Conservation (phyloP, 2,113 vertebrate genomes). For the Prochilodus magdalenae region DNA sequence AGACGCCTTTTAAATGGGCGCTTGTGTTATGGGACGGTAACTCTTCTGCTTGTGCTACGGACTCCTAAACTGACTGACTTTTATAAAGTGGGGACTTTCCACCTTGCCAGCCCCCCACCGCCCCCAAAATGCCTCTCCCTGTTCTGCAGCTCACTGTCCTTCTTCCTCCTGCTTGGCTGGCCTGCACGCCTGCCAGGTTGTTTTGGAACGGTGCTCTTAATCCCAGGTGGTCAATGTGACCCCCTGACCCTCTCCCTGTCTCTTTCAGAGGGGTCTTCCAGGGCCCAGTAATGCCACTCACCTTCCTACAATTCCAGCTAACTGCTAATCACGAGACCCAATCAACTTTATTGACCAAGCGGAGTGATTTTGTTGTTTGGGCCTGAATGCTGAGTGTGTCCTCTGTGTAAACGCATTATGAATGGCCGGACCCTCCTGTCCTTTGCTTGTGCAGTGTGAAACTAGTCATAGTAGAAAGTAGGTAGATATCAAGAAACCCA, state of each 20-base stretch:
- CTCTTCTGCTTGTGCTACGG: slow-evolving; percentile 33
- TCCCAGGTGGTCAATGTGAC: background rate
- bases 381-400: slow-evolving; percentile 47
- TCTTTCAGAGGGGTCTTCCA: slow-evolving; percentile 5
- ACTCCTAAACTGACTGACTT: slow-evolving; percentile 34
- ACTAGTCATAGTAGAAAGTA: slow-evolving; percentile 43
- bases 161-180: background rate
- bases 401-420: slow-evolving; percentile 48
- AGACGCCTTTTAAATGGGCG: background rate
- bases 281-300: slow-evolving; percentile 21
- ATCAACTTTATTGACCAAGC: slow-evolving; percentile 52
- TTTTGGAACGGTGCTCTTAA: slow-evolving; percentile 15
- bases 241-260: slow-evolving; percentile 25
- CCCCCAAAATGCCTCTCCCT: background rate
- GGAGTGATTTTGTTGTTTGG: slow-evolving; percentile 26
- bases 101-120: background rate
- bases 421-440: slow-evolving; percentile 40
- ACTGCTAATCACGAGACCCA: slow-evolving; percentile 33
- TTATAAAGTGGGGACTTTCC: slow-evolving; percentile 13
- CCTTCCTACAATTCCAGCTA: slow-evolving; percentile 19
- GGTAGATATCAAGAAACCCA: slow-evolving; percentile 13
- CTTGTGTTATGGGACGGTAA: slow-evolving; percentile 17
- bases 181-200: background rate
- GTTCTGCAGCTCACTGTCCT: background rate
- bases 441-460: slow-evolving; percentile 55